phyloP scores from a whole-genome alignment of 2,888 invertebrate genomes.

The Unio delphinus region DNA sequence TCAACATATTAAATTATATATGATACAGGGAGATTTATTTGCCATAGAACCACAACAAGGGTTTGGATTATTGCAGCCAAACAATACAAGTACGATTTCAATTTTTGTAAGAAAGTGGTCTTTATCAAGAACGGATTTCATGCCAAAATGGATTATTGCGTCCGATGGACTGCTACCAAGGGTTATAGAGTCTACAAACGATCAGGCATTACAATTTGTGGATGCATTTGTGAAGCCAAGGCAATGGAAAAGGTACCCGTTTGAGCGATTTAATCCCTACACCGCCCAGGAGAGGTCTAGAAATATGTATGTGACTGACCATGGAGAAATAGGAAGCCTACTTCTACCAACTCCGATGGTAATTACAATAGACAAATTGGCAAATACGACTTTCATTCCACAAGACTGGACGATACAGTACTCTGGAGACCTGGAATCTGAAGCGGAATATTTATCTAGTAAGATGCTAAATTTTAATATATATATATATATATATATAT shows the following conservation, averaged over 20 bases:
- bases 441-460: neutral
- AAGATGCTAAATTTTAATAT: neutral
- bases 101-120: conserved; percentile 37
- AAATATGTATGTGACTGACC: conserved; percentile 13
- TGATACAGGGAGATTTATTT: conserved; percentile 43
- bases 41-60: conserved; percentile 32
- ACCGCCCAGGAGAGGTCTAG: conserved; percentile 34
- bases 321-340: conserved; percentile 14
- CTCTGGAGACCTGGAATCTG: neutral
- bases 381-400: too few relatives aligned
- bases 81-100: conserved; percentile 13
- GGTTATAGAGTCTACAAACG: conserved; percentile 37
- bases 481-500: too few relatives aligned
- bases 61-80: conserved; percentile 30
- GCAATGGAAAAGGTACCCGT: conserved; percentile 49
- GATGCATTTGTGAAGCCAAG: conserved; percentile 37
- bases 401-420: too few relatives aligned
- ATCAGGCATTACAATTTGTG: conserved; percentile 37
- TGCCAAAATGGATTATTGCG: conserved; percentile 55
- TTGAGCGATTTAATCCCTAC: conserved; percentile 49
- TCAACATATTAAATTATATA: conserved; percentile 34
- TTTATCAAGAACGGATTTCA: conserved; percentile 45
- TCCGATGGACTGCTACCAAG: conserved; percentile 27
- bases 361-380: too few relatives aligned
- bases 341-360: too few relatives aligned